Percentiles rank a stretch among this genome's conserved stretches.
Evolutionary conservation across 1,140 invertebrate species (phyloP).

Genomic region (Zaprionus gabonicus): DNA sequence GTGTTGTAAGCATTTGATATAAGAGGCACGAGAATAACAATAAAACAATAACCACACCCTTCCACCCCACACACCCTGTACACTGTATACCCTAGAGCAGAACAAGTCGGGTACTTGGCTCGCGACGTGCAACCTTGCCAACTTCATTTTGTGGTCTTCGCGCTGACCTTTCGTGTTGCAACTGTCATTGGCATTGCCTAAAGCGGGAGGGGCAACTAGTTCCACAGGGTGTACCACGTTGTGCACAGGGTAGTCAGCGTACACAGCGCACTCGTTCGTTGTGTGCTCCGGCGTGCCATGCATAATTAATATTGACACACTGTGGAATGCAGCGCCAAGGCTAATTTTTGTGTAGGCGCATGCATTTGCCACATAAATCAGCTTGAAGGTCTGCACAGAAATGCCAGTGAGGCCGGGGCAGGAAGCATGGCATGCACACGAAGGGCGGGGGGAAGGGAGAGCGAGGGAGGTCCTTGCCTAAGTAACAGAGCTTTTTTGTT

Average conservation of each 20-base stretch:
- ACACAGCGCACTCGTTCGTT: constrained; percentile 1
- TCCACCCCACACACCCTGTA: not conserved
- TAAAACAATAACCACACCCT: not conserved
- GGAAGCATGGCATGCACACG: constrained; percentile 7
- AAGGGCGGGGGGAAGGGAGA: no score
- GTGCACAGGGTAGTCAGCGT: not conserved
- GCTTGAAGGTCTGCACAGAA: constrained; percentile 56
- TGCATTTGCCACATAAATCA: constrained; percentile 73
- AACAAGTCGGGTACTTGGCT: constrained; percentile 2
- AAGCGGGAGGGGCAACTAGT: constrained; percentile 21
- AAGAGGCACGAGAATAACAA: constrained; percentile 15
- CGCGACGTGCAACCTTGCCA: constrained; percentile 29
- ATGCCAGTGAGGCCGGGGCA: not conserved
- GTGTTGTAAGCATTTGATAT: constrained; percentile 39
- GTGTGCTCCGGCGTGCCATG: constrained; percentile 27
- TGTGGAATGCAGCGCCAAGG: constrained; percentile 72
- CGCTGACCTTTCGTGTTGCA: constrained; percentile 50
- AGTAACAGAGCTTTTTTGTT: constrained; percentile 65
- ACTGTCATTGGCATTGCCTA: not conserved
- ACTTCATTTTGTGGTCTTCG: constrained; percentile 43
- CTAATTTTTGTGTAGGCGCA: constrained; percentile 70
- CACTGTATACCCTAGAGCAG: not conserved
- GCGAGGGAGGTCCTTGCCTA: constrained; percentile 25
- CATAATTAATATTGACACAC: constrained; percentile 79
- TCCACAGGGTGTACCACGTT: constrained; percentile 6